Base-by-base conservation (phyloP, 1,140 invertebrate genomes). In the Danaus melanippus region DNA sequence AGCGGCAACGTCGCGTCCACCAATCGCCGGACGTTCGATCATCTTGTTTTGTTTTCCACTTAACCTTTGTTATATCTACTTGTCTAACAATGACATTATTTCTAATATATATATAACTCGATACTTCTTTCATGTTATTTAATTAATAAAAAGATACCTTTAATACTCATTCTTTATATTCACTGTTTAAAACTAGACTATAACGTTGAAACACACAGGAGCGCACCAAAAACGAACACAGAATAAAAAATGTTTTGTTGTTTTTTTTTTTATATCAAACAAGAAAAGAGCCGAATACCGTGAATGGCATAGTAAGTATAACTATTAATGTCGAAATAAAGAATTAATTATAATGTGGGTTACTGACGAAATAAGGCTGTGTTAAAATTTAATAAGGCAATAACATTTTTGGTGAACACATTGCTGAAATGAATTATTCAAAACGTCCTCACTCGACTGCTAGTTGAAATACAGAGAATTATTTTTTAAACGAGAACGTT, bases 1-100 rank as follows among this genome's bases (percentile, higher is more conserved):
- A 77, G 68, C 73, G 79, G 80, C 83, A 86, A 86, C 83, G 76
- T 74, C 78, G 83, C 83, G 71, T 71, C 79, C 68, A 79, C 83
- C 80, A 86, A 86, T 86, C 74, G 69, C 62, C 67, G 76, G 72
- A 73, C 76, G 74, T 67, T 75, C 61, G 55, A 74, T 74, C 71
- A 79, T 71, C 62, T 74, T 73, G 56, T 67, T 68, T 69, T 68
- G 46, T 72, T 74, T 71, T 59, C 47, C 50, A 69, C 70, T 69
- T 65, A 50, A n/a, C 17, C 53, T 42, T 46, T 42, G 49, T 56
- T 60, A 52, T 8, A 56, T 66, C 40, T 42, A 44, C 64, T 46
- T 53, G 47, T 32, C 21, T 3, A 32, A 32, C 21, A 32, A 32
- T 32, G 5, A 32, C 21, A 32, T 32, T 32, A 32, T 32, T 32